These are phyloP conservation scores for Limonius californicus DNA, from an alignment of 1,140 invertebrate genomes.

Conservation along the genomic window DNA sequence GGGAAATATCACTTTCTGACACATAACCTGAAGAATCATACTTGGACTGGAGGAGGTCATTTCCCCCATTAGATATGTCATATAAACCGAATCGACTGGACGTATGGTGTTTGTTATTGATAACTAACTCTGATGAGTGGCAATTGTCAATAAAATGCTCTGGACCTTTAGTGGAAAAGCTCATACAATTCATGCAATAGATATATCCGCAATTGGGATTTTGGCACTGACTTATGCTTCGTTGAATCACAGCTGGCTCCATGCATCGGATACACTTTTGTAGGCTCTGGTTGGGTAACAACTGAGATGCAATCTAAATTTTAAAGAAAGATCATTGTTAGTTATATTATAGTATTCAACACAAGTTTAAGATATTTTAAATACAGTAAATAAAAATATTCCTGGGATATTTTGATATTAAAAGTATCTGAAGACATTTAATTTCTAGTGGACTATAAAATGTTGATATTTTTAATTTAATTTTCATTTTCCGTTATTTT, in stretches of 20 bases:
- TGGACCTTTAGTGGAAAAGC: slow-evolving; percentile 29
- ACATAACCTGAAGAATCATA: slow-evolving; percentile 6
- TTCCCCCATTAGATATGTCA: slow-evolving; percentile 8
- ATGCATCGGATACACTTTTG: slow-evolving; percentile 34
- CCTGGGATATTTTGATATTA: no score
- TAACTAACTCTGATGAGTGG: slow-evolving; percentile 8
- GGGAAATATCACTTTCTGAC: not conserved
- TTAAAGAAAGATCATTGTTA: not conserved
- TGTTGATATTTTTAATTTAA: no score
- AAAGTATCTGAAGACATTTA: no score
- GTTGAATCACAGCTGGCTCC: slow-evolving; percentile 33
- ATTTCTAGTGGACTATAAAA: no score
- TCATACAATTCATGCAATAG: slow-evolving; percentile 34
- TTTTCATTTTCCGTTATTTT: no score
- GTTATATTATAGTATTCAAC: no score
- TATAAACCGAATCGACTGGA: not conserved
- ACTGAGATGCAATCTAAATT: slow-evolving; percentile 20
- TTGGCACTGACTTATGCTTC: slow-evolving; percentile 36
- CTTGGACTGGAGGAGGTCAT: not conserved
- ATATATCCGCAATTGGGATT: slow-evolving; percentile 35
- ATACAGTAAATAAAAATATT: no score
- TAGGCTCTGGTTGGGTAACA: slow-evolving; percentile 31
- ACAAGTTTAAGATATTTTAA: no score
- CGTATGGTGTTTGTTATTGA: not conserved
- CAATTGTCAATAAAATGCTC: slow-evolving; percentile 36